Conservation (phyloP, 2,113 vertebrate species). For the Nanorana parkeri region DNA sequence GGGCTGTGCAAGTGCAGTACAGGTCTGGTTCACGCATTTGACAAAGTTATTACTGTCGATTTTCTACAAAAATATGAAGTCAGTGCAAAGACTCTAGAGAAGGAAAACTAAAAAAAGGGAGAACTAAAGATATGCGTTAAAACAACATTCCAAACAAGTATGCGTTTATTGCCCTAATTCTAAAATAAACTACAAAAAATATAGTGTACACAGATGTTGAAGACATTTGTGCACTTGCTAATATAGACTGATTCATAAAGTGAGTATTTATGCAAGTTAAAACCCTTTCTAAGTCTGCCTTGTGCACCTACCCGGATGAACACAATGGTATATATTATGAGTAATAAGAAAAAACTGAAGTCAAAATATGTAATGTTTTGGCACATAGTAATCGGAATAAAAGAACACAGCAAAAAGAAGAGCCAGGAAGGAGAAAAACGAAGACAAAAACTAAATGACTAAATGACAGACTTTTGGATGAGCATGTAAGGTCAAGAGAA, state of each 20-base stretch:
- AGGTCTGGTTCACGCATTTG: slow-evolving; percentile 8
- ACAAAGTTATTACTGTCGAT: slow-evolving; percentile 26
- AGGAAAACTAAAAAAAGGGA: not conserved
- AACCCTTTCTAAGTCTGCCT: too few relatives aligned
- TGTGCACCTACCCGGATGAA: not conserved
- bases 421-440: not conserved
- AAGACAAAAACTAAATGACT: not conserved
- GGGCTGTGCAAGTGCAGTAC: not conserved
- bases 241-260: not conserved
- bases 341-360: not conserved
- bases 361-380: not conserved
- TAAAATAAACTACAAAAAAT: slow-evolving; percentile 17
- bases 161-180: not conserved
- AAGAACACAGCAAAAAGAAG: not conserved
- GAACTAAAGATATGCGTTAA: slow-evolving; percentile 21
- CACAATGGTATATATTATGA: not conserved
- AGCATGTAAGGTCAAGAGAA: not conserved
- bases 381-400: not conserved
- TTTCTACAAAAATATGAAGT: not conserved
- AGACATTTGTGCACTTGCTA: not conserved
- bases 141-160: slow-evolving; percentile 22
- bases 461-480: not conserved
- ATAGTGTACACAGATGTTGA: not conserved
- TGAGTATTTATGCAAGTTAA: not conserved
- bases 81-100: slow-evolving; percentile 10